Conservation (phyloP, 2,888 invertebrate species). For the Crematogaster levior region DNA sequence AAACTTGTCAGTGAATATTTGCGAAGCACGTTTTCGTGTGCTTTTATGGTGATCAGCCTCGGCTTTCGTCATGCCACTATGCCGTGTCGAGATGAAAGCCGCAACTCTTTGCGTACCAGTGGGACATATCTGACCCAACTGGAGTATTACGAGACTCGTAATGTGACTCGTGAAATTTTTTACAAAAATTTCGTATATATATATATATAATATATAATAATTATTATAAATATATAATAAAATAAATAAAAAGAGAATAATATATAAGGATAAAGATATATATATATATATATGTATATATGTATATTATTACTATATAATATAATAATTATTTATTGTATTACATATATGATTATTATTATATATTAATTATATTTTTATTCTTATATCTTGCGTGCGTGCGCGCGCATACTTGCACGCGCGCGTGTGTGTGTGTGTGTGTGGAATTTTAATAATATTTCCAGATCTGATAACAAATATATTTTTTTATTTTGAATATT, state of each 20-base stretch:
- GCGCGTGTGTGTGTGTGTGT: too few relatives aligned
- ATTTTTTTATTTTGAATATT: neutral
- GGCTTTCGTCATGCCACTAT: slow-evolving; percentile 66
- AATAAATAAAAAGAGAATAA: too few relatives aligned
- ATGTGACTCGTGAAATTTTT: neutral
- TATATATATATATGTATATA: neutral
- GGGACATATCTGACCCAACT: slow-evolving; percentile 25
- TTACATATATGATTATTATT: too few relatives aligned
- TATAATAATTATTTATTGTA: too few relatives aligned
- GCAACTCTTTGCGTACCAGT: slow-evolving; percentile 33
- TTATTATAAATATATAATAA: too few relatives aligned
- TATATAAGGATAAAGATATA: too few relatives aligned
- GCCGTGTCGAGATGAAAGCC: slow-evolving; percentile 49
- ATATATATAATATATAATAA: too few relatives aligned
- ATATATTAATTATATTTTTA: too few relatives aligned
- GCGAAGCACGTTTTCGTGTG: slow-evolving; percentile 77
- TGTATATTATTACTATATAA: too few relatives aligned
- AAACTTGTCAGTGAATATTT: slow-evolving; percentile 69
- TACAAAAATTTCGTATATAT: neutral
- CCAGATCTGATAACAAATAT: neutral
- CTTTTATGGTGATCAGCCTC: slow-evolving; percentile 78
- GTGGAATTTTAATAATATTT: neutral
- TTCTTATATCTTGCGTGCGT: too few relatives aligned
- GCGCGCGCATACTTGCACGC: too few relatives aligned
- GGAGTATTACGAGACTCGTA: neutral